phyloP scores from a whole-genome alignment of 2,888 invertebrate genomes.

The Choreutis nemorana region DNA sequence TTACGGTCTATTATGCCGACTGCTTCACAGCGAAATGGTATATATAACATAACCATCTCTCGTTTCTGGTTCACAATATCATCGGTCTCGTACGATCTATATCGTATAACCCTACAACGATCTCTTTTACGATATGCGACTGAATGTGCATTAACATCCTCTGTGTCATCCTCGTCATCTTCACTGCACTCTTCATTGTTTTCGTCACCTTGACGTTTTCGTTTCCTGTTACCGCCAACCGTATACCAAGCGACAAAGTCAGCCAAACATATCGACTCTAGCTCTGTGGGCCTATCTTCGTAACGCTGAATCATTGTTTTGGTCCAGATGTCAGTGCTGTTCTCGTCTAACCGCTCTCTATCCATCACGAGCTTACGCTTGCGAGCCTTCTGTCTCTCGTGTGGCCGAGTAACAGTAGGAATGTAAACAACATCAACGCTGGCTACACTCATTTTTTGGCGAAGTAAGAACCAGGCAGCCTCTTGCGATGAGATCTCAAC shows the following conservation, averaged over 20 bases:
- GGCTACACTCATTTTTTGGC: constrained; percentile 32
- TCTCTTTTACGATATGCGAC: constrained; percentile 18
- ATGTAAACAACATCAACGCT: constrained; percentile 23
- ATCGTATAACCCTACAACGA: constrained; percentile 22
- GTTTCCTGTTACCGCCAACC: too few relatives aligned
- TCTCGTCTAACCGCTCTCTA: constrained; percentile 15
- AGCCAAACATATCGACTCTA: constrained; percentile 16
- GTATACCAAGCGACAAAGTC: constrained; percentile 22
- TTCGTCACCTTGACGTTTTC: too few relatives aligned
- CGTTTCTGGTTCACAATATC: constrained; percentile 23
- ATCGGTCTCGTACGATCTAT: constrained; percentile 28
- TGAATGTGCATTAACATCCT: constrained; percentile 19
- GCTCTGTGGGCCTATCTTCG: constrained; percentile 18
- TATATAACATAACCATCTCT: constrained; percentile 25
- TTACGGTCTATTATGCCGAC: constrained; percentile 16
- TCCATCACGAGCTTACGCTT: constrained; percentile 19
- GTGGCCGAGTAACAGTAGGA: constrained; percentile 29
- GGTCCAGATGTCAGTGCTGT: constrained; percentile 21
- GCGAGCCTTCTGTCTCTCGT: constrained; percentile 23
- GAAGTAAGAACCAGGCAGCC: constrained; percentile 41
- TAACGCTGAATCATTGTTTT: constrained; percentile 19
- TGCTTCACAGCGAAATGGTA: constrained; percentile 25
- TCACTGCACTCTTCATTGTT: constrained; percentile 21
- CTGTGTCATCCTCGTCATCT: constrained; percentile 21
- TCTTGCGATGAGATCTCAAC: constrained; percentile 36